Evolutionary conservation across 2,888 invertebrate genomes (phyloP).

Genomic region (Rhimphoctona megacephalus): DNA sequence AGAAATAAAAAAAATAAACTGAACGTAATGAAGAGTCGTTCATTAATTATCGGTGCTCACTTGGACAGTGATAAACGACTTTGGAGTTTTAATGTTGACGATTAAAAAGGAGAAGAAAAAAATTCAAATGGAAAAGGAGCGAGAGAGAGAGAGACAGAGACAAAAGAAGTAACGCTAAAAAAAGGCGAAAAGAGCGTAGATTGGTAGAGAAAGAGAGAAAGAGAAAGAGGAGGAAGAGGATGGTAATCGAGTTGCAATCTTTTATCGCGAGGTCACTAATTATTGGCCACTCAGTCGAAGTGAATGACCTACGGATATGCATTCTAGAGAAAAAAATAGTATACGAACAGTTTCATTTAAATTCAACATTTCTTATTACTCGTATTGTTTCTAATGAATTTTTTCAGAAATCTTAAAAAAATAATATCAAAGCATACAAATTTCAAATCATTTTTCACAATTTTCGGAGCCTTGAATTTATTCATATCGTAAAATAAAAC

Average conservation of each 20-base stretch:
- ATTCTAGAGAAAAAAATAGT: not conserved
- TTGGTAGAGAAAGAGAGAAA: conserved; percentile 30
- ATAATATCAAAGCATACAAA: no score
- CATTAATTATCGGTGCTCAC: conserved; percentile 72
- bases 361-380: not conserved
- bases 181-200: conserved; percentile 52
- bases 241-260: conserved; percentile 66
- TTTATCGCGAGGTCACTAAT: conserved; percentile 63
- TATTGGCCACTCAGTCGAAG: conserved; percentile 20
- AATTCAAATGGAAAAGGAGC: conserved; percentile 54
- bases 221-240: conserved; percentile 14
- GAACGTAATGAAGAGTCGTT: conserved; percentile 71
- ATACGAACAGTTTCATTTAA: not conserved
- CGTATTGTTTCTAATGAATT: not conserved
- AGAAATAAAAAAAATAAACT: conserved; percentile 40
- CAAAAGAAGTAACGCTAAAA: conserved; percentile 55
- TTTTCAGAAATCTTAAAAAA: not conserved
- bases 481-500: not conserved
- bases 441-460: no score
- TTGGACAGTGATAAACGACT: conserved; percentile 73
- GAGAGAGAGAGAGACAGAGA: conserved; percentile 51
- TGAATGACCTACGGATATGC: not conserved
- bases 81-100: conserved; percentile 70
- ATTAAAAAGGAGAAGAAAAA: conserved; percentile 67
- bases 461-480: no score